Evolutionary conservation across 2,113 vertebrate species (phyloP).

Genomic region (Eretmochelys imbricata): DNA sequence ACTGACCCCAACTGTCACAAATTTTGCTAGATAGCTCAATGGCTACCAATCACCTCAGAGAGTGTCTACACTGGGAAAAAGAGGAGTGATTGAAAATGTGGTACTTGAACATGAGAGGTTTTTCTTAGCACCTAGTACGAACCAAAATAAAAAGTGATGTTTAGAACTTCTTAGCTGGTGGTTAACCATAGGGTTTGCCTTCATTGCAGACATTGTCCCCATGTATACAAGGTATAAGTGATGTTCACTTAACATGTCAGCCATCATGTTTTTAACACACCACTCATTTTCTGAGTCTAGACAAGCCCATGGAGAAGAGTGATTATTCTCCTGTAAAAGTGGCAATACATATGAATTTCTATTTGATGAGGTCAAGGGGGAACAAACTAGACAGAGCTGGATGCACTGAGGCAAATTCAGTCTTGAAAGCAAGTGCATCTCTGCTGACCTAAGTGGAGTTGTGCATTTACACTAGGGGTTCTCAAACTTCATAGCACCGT

Average conservation of each 20-base stretch:
- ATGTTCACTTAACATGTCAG: not conserved
- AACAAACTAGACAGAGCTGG: not conserved
- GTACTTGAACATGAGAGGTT: not conserved
- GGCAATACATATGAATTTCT: not conserved
- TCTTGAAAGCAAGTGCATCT: not conserved
- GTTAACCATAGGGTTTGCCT: not conserved
- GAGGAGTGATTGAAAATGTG: not conserved
- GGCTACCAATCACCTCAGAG: no score
- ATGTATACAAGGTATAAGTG: no score
- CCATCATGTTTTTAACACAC: no score
- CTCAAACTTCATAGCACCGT: no score
- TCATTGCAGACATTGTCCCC: not conserved
- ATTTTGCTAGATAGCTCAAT: not conserved
- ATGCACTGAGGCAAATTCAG: not conserved
- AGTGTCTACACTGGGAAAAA: no score
- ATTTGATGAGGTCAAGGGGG: not conserved
- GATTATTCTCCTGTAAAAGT: not conserved
- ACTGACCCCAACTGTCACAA: not conserved
- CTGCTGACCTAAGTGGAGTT: not conserved
- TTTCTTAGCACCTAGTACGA: not conserved
- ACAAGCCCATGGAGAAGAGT: not conserved
- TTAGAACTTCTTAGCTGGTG: not conserved
- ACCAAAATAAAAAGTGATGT: not conserved
- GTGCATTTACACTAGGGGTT: not conserved
- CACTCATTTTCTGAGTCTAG: not conserved